Evolutionary conservation across 2,888 invertebrate species (phyloP).

Genomic region (Limenitis camilla): DNA sequence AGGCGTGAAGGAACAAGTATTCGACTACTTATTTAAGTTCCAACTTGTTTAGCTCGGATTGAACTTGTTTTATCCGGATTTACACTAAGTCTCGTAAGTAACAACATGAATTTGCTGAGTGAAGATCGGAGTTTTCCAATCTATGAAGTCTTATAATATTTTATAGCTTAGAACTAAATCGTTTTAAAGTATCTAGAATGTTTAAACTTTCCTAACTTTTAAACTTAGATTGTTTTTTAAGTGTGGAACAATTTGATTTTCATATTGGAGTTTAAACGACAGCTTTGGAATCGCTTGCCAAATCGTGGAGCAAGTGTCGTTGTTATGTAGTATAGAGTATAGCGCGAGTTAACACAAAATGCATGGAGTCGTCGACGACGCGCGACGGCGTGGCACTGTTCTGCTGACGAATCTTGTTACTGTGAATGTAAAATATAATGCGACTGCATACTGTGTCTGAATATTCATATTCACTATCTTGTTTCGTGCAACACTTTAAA

Average conservation of each 20-base stretch:
- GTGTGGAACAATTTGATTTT: conserved; percentile 25
- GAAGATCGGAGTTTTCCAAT: conserved; percentile 11
- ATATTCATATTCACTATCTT: conserved; percentile 65
- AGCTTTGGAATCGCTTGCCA: conserved; percentile 36
- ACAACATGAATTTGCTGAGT: conserved; percentile 21
- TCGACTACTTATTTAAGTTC: conserved; percentile 59
- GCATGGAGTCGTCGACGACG: conserved; percentile 32
- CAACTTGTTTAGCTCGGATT: conserved; percentile 61
- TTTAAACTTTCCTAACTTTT: conserved; percentile 13
- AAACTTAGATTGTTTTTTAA: conserved; percentile 24
- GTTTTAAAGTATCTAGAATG: conserved; percentile 13
- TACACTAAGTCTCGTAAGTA: conserved; percentile 43
- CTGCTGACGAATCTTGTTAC: conserved; percentile 72
- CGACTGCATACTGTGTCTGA: conserved; percentile 51
- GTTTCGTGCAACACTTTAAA: conserved; percentile 32
- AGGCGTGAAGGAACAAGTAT: conserved; percentile 53
- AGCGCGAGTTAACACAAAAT: conserved; percentile 48
- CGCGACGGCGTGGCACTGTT: conserved; percentile 32
- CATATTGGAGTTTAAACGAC: conserved; percentile 22
- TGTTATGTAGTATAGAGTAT: conserved; percentile 21
- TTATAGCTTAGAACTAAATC: conserved; percentile 13
- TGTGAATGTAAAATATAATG: conserved; percentile 49
- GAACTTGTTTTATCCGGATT: conserved; percentile 57
- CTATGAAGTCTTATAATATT: conserved; percentile 19
- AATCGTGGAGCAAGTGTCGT: conserved; percentile 35